Base-by-base conservation (phyloP, 2,888 invertebrate genomes). In the Cerceris rybyensis region DNA sequence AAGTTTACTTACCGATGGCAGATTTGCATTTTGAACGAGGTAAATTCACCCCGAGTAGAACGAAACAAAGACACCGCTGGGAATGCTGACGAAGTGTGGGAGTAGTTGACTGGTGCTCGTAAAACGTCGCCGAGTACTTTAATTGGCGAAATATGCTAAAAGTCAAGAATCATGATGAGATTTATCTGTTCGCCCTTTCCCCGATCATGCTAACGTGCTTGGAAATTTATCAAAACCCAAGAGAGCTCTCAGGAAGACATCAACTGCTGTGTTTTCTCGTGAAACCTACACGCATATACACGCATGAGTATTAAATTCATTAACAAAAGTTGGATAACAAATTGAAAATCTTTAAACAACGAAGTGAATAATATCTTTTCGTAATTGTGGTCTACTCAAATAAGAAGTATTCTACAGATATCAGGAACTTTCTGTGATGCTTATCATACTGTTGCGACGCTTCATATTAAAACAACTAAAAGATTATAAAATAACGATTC, bases 121-220 rank as follows among this genome's bases (percentile, higher is more conserved):
- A 85, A 87, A 85, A 84, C 81, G 81, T 85, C 68, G 85, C 66
- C 58, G 74, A 71, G 50, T 71, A 77, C 70, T 88, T 88, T 89
- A 89, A 89, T 89, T 88, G 88, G 81, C 79, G 70, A 81, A 88
- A 89, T 89, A 89, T 88, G 88, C 87, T 88, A 89, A 89, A 79
- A 83, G 81, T 75, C 83, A 83, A 81, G 87, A 28, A 85, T 85
- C 83, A 79, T 81, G 83, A 78, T 82, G 86, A 87, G 87, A 88
- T 88, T 88, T 88, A 88, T 88, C 78, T 82, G 75, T 70, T 60
- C 69, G 7, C 72, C 66, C 64, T 70, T 74, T 28, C 74, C 76
- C 57, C 75, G 79, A 85, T 84, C 84, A 64, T 59, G 66, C 58
- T 74, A 73, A 82, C 78, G 78, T 82, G 72, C 80, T 66, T 69